Base-by-base conservation (phyloP, 2,888 invertebrate genomes). In the Eupithecia inturbata region DNA sequence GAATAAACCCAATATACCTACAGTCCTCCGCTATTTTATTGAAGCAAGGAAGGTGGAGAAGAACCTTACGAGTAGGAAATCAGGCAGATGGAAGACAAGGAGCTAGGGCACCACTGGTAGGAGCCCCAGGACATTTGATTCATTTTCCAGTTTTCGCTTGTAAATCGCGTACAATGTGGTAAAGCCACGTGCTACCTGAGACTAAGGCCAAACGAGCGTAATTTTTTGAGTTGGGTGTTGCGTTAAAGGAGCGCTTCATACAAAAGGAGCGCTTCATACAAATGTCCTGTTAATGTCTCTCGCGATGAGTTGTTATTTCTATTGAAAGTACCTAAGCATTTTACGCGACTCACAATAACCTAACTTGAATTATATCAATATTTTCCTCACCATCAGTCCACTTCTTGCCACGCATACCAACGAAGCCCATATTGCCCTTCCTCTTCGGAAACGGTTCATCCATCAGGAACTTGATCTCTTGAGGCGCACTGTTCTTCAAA, bases 391-490 rank as follows among this genome's bases (percentile, higher is more conserved):
- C 92, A 73, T 91, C 90, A 67, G 82, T 80, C 91, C 93, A 95
- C 79, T 95, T 95, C 87, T 95, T 95, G 84, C 95, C 95, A 66
- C 95, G 91, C 91, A 95, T 93, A 1, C 95, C 95, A 41, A 95
- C 89, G 85, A 95, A 95, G 19, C 95, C 95, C 85, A 94, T 91
- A 78, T 94, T 92, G n/a, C 91, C 87, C 91, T 91, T 92, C 85
- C 93, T 88, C 83, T 95, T 95, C n/a, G 91, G 90, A 86, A 91
- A 88, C n/a, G 92, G 91, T n/a, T 84, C 88, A 77, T 88, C 83
- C 76, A 91, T 76, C 84, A 93, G 88, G 86, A 93, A 92, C 88
- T 88, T 90, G 78, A 92, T 89, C 85, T 92, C 92, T 67, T 91
- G 89, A 28, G 89, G 80, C 4, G 80, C 86, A 70, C 83, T 87